Evolutionary conservation across 2,797 vertebrate species (phyloP), one percentile per base, ranked within the genome.

Genomic region (Odontamblyopus rebecca): DNA sequence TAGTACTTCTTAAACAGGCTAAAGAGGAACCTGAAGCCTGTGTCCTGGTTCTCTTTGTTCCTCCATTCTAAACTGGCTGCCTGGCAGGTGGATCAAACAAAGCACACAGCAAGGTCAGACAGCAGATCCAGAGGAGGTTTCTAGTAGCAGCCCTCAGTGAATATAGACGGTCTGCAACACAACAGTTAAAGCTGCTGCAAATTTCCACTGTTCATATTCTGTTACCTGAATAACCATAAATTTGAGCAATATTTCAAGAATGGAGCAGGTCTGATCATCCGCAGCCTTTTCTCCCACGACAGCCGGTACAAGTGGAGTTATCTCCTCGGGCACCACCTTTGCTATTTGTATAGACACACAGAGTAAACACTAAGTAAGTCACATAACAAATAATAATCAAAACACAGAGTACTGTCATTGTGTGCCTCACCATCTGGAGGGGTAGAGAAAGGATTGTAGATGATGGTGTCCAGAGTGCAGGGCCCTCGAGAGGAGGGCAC

Each of bases 1-100:
- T 99, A 99, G 94, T 98, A 99, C 90, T 98, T 99, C 91, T 96
- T 96, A 91, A 99, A 99, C 68, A 99, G 93, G 41, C 95, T 94
- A 88, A 99, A 98, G 82, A 99, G 96, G 93, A 99, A 99, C 84
- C 96, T 96, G 94, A 99, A 99, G 62, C 97, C 97, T 8, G 96
- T 95, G 89, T 99, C 96, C 86, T 96, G 95, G 89, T 96, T 97
- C 78, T 98, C 98, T 89, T 96, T 97, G 89, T 95, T 97, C 89
- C 91, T 96, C 98, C 98, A 99, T 87, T 98, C 97, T 86, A 98
- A 94, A 82, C 97, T 98, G 82, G 97, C 96, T 79, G 96, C 97
- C 98, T 99, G 82, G 69, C 72, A 88, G 73, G 85, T 30, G 76
- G 68, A 83, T 71, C 63, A 71, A 60, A 88, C 73, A 88, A 76